Evolutionary conservation across 2,888 invertebrate genomes (phyloP), one percentile per base, ranked within the genome.

Genomic region (Tipula lateralis): DNA sequence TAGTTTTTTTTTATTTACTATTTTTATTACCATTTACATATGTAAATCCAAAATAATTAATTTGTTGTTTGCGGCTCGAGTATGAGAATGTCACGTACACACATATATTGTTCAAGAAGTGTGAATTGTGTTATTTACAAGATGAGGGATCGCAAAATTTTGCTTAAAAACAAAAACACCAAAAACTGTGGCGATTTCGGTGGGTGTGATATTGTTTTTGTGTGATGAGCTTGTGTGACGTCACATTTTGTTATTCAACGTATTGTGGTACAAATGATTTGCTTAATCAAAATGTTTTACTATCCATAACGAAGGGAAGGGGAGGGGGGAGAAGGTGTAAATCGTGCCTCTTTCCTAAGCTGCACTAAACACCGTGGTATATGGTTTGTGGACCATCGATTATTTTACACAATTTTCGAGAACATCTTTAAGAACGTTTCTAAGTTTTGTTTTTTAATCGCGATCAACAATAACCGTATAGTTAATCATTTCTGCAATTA

Each of bases 401-500:
- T n/a, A n/a, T 44, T n/a, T 66, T 66, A 7, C 24, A 13, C 66
- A 9, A 19, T 16, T 4, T 16, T 24, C 9, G 24, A 7, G 24
- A 66, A n/a, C n/a, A n/a, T n/a, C n/a, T n/a, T 66, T 66, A 9
- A 66, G 24, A 66, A 66, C 24, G 24, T 66, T 66, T 66, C 24
- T 24, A 66, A 66, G 66, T 66, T 66, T 66, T 66, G 24, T 66
- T 66, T 66, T 66, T 66, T 24, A 66, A 66, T 66, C 66, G 66
- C 66, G 66, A 66, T 66, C 66, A 24, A 19, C 24, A 66, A 66
- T 66, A 19, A 66, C 24, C 66, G 24, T 66, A 9, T 24, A 66
- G 66, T 66, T 66, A 66, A 66, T 66, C 19, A 66, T 1, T 66
- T 66, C 24, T 66, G 66, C 66, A 66, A 66, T 24, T 66, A 66